Base-by-base conservation (phyloP, 2,113 vertebrate genomes). In the Phasianus colchicus region DNA sequence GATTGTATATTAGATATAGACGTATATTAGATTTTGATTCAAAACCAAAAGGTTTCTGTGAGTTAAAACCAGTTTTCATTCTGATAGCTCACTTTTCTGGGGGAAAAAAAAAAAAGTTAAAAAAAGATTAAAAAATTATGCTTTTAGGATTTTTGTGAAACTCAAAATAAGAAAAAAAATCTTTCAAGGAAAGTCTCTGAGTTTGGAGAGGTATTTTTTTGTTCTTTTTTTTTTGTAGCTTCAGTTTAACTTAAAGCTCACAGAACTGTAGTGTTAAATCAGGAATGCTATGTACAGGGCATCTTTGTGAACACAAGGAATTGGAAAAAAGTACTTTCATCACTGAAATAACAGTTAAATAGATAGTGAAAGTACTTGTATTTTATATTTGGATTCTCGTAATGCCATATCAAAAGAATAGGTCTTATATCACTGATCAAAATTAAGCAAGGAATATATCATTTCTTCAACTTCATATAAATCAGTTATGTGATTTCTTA, bases 401-500 rank as follows among this genome's bases (percentile, higher is more conserved):
- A 69, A 83, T 7, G 6, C 16, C 18, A 9, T 84, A 38, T 67
- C 38, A 90, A 86, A 91, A 72, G 10, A 17, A 57, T 38, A 78
- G 34, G 32, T 64, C 43, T 64, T 83, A 69, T n/a, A 29, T 30
- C 83, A 43, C 40, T 85, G 58, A 57, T 82, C 67, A 90, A 89
- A 92, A 87, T 85, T 48, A 91, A 90, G 38, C n/a, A 76, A 80
- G 54, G 64, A 88, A 70, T 91, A 27, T 24, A 85, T 83, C 16
- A 88, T 80, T 69, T 89, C 58, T 93, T 91, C 77, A 74, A 74
- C 90, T 94, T 97, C 96, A 96, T 97, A 96, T 97, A 97, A 97
- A 96, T 97, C 96, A 97, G 78, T 97, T 97, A 97, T 93, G 88
- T 96, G 97, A 97, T 97, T 98, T 96, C 97, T 97, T 97, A 95